Evolutionary conservation across 2,888 invertebrate species (phyloP).

Genomic region (Falcaria lacertinaria): DNA sequence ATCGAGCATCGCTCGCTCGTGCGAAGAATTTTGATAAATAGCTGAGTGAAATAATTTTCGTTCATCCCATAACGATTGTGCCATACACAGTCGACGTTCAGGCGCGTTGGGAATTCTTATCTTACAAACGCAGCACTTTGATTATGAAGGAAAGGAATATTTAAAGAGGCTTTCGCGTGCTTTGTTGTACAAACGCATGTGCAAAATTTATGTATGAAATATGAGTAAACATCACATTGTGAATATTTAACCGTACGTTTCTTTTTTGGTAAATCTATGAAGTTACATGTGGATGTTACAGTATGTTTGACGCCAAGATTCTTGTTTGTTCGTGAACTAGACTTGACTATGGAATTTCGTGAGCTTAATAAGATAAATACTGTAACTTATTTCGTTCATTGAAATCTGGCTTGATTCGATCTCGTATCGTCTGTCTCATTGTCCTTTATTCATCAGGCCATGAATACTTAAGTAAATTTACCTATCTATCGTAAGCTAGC

Average conservation of each 20-base stretch:
- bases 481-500: slow-evolving; percentile 46
- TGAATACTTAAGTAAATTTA: slow-evolving; percentile 70
- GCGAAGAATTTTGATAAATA: slow-evolving; percentile 67
- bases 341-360: no score
- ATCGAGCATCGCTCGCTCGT: slow-evolving; percentile 42
- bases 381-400: slow-evolving; percentile 50
- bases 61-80: slow-evolving; percentile 52
- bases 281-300: slow-evolving; percentile 16
- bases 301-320: slow-evolving; percentile 3
- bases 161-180: slow-evolving; percentile 64
- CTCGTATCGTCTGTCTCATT: slow-evolving; percentile 44
- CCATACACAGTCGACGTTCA: slow-evolving; percentile 45
- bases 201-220: slow-evolving; percentile 63
- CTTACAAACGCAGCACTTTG: slow-evolving; percentile 73
- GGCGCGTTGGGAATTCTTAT: slow-evolving; percentile 72
- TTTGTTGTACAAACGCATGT: slow-evolving; percentile 62
- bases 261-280: slow-evolving; percentile 26
- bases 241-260: slow-evolving; percentile 36
- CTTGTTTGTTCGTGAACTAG: no score
- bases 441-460: slow-evolving; percentile 67
- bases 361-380: background rate
- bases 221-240: slow-evolving; percentile 43
- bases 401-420: slow-evolving; percentile 61
- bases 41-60: slow-evolving; percentile 65
- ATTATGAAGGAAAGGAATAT: slow-evolving; percentile 74